phyloP scores from a whole-genome alignment of 1,140 invertebrate species.

The Oryzaephilus surinamensis region DNA sequence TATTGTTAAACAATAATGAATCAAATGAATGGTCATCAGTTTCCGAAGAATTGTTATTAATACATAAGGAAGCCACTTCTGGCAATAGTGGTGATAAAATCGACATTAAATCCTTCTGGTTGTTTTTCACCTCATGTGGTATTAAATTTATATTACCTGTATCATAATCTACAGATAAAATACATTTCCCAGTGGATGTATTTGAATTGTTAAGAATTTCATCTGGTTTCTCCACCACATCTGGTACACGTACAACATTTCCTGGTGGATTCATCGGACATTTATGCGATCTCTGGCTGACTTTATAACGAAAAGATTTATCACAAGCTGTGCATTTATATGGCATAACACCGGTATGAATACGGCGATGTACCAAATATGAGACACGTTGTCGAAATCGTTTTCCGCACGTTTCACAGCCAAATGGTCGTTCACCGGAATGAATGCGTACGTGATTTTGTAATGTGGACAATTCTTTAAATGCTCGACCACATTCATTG shows the following conservation, averaged over 20 bases:
- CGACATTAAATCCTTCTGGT: not conserved
- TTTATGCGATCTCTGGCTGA: constrained; percentile 71
- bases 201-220: constrained; percentile 11
- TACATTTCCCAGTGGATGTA: constrained; percentile 8
- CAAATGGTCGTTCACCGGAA: constrained; percentile 81
- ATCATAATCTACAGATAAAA: constrained; percentile 21
- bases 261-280: constrained; percentile 51
- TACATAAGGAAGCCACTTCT: constrained; percentile 41
- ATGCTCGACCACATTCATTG: constrained; percentile 65
- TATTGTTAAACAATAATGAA: not conserved
- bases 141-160: constrained; percentile 20
- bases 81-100: constrained; percentile 38
- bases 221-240: constrained; percentile 13
- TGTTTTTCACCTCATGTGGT: not conserved
- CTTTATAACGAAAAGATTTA: constrained; percentile 78
- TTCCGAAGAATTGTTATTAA: constrained; percentile 38
- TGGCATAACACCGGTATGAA: constrained; percentile 73
- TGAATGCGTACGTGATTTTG: constrained; percentile 81
- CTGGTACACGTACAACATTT: constrained; percentile 31
- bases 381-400: constrained; percentile 77
- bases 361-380: constrained; percentile 72
- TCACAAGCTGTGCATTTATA: constrained; percentile 72
- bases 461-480: constrained; percentile 80
- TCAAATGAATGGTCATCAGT: constrained; percentile 2
- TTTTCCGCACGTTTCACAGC: constrained; percentile 83